A percentile compares a stretch with the other conserved stretches of the same genome.
Conservation (phyloP, 2,888 invertebrate species). For the Palloptera scutellata region DNA sequence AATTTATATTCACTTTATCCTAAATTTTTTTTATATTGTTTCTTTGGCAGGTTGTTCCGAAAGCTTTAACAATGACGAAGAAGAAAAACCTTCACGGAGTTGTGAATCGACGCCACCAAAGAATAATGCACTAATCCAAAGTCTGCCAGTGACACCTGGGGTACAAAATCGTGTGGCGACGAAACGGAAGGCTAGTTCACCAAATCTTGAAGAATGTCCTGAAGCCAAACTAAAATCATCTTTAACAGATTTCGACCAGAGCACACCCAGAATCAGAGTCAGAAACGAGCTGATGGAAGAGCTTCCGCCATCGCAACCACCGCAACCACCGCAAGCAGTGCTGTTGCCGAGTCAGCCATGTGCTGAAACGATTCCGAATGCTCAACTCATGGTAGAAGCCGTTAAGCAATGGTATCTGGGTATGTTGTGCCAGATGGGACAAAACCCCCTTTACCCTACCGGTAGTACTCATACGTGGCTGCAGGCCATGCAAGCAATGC, state of each 20-base stretch:
- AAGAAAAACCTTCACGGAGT: slow-evolving; percentile 23
- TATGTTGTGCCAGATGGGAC: slow-evolving; percentile 59
- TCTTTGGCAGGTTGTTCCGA: slow-evolving; percentile 54
- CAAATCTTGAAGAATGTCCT: slow-evolving; percentile 8
- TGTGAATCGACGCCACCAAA: slow-evolving; percentile 46
- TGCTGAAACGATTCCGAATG: too few species aligned
- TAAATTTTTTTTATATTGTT: slow-evolving; percentile 17
- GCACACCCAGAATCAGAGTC: slow-evolving; percentile 10
- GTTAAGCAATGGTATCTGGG: slow-evolving; percentile 53
- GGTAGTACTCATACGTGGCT: slow-evolving; percentile 74
- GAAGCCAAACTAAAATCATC: background rate
- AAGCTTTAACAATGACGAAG: slow-evolving; percentile 44
- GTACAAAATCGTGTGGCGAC: slow-evolving; percentile 54
- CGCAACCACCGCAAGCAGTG: slow-evolving; percentile 53
- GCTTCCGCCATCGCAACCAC: slow-evolving; percentile 53
- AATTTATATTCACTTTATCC: slow-evolving; percentile 19
- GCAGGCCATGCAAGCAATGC: slow-evolving; percentile 79
- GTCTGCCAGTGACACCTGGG: slow-evolving; percentile 45
- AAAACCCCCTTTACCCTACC: slow-evolving; percentile 53
- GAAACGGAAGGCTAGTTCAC: slow-evolving; percentile 43
- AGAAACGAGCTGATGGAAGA: slow-evolving; percentile 43
- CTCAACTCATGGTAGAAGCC: too few species aligned
- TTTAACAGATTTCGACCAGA: too few species aligned
- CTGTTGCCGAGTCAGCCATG: too few species aligned
- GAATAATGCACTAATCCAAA: slow-evolving; percentile 50